Evolutionary conservation across 2,888 invertebrate species (phyloP).

Genomic region (Eulithis prunata): DNA sequence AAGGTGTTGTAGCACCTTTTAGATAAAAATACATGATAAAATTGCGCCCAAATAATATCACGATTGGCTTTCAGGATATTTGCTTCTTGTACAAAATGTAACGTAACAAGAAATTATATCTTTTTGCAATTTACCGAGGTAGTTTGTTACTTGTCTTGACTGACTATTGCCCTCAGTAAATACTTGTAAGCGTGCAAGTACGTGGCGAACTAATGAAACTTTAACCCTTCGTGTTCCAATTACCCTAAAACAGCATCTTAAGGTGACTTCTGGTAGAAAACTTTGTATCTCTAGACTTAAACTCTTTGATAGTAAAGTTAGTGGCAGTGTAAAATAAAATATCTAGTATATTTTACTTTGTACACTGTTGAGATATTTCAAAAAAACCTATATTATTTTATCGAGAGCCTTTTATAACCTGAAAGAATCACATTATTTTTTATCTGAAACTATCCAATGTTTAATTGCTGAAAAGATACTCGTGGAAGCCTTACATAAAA

Average conservation of each 20-base stretch:
- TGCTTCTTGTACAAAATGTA: neutral
- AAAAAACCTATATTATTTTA: no score
- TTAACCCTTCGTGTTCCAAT: slow-evolving; percentile 25
- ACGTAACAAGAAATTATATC: neutral
- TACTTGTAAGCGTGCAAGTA: slow-evolving; percentile 18
- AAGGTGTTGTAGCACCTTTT: no score
- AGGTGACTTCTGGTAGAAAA: slow-evolving; percentile 17
- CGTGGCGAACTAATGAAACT: slow-evolving; percentile 28
- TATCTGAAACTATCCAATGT: no score
- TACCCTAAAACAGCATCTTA: slow-evolving; percentile 26
- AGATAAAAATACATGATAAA: no score
- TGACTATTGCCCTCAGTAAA: slow-evolving; percentile 22
- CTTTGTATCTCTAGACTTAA: slow-evolving; percentile 1
- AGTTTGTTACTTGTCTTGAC: neutral
- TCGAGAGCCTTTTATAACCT: no score
- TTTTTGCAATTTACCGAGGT: neutral
- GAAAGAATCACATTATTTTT: no score
- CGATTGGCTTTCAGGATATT: no score
- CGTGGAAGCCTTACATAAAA: no score
- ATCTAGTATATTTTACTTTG: neutral
- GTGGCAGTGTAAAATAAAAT: neutral
- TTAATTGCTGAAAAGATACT: no score
- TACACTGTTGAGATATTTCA: no score
- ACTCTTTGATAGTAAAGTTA: neutral
- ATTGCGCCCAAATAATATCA: no score